Evolutionary conservation across 2,113 vertebrate genomes (phyloP).

Genomic region (Barbus barbus): DNA sequence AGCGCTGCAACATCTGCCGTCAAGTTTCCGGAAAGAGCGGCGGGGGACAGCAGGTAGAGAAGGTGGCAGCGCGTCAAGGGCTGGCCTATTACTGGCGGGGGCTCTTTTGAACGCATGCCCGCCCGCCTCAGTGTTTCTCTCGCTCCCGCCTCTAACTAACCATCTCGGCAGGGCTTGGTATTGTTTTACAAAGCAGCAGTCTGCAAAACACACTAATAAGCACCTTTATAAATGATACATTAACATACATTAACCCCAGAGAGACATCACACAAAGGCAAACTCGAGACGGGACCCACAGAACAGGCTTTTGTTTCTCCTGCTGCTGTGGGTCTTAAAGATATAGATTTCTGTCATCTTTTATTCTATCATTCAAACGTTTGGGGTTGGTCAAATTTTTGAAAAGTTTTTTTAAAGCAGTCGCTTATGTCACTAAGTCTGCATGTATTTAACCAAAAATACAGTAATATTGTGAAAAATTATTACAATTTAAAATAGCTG

Average conservation of each 20-base stretch:
- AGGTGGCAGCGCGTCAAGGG: slow-evolving; percentile 68
- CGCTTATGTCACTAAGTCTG: neutral
- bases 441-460: neutral
- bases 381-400: neutral
- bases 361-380: neutral
- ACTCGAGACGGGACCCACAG: slow-evolving; percentile 22
- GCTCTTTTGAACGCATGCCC: slow-evolving; percentile 78
- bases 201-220: slow-evolving; percentile 77
- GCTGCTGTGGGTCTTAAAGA: slow-evolving; percentile 21
- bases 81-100: slow-evolving; percentile 72
- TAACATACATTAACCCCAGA: slow-evolving; percentile 59
- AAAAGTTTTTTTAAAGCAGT: neutral
- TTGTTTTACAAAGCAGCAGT: slow-evolving; percentile 84
- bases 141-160: slow-evolving; percentile 61
- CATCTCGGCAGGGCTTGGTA: slow-evolving; percentile 72
- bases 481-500: neutral
- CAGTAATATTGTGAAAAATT: neutral
- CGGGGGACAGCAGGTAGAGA: slow-evolving; percentile 89
- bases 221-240: slow-evolving; percentile 85
- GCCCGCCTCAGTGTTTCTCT: slow-evolving; percentile 30
- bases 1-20: slow-evolving; percentile 88
- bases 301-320: slow-evolving; percentile 55
- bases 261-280: slow-evolving; percentile 39
- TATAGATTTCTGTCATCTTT: neutral
- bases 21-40: slow-evolving; percentile 82